These are phyloP conservation scores for Echeneis naucrates DNA, from an alignment of 2,797 vertebrate genomes.

Conservation along the genomic window DNA sequence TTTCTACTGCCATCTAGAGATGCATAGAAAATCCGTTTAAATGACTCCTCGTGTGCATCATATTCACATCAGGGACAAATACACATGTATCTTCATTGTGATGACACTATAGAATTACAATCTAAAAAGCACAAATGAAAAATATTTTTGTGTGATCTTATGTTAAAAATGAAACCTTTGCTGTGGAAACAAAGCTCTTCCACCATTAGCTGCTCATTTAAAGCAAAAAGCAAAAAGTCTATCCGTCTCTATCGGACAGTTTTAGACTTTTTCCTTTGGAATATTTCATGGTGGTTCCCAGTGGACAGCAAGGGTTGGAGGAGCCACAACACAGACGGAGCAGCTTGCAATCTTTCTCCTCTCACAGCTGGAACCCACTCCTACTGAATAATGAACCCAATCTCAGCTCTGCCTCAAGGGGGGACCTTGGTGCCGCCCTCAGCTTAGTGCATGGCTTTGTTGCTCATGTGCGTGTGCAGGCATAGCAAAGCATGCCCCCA, in stretches of 20 bases:
- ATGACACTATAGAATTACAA: constrained; percentile 6
- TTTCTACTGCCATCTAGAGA: constrained; percentile 90
- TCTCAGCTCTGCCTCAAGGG: constrained; percentile 66
- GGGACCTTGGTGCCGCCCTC: constrained; percentile 55
- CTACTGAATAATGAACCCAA: constrained; percentile 76
- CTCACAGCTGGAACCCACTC: constrained; percentile 71
- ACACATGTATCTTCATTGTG: constrained; percentile 1
- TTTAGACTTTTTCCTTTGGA: constrained; percentile 46
- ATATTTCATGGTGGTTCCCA: constrained; percentile 55
- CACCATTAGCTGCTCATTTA: not conserved
- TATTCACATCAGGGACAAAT: constrained; percentile 10
- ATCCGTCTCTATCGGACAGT: constrained; percentile 33
- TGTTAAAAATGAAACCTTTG: not conserved
- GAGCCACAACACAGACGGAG: constrained; percentile 62
- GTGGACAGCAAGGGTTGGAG: constrained; percentile 54
- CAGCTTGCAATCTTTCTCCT: constrained; percentile 52
- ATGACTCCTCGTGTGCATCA: constrained; percentile 39
- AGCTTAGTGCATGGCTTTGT: constrained; percentile 68
- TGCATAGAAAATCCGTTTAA: constrained; percentile 43
- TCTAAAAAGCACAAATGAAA: constrained; percentile 7
- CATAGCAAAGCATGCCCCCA: constrained; percentile 19
- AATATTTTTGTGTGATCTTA: constrained; percentile 1
- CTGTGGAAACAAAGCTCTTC: not conserved
- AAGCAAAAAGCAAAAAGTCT: not conserved
- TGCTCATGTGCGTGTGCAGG: constrained; percentile 25